A percentile compares a stretch with the other conserved stretches of the same genome.
Evolutionary conservation across 1,140 invertebrate genomes (phyloP).

Genomic region (Babylonia areolata): DNA sequence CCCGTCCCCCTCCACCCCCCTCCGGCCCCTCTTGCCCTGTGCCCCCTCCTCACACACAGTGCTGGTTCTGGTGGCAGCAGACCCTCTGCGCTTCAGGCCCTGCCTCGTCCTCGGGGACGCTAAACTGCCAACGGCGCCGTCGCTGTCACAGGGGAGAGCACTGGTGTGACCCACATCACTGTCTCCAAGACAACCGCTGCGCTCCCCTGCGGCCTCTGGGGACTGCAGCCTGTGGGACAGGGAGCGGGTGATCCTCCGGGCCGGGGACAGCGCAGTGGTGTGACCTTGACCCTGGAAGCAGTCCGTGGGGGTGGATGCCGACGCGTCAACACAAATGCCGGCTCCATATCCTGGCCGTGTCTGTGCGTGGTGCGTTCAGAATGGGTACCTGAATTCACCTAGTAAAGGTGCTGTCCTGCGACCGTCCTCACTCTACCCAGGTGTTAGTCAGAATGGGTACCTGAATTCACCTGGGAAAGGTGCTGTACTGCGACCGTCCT

Average conservation of each 20-base stretch:
- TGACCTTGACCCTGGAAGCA: background rate
- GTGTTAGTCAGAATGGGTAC: no score
- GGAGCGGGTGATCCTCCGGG: conserved; percentile 10
- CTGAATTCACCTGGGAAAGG: no score
- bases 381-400: no score
- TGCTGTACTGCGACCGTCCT: no score
- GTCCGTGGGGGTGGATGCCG: background rate
- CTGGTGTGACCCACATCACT: background rate
- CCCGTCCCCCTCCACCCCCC: no score
- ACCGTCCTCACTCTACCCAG: background rate
- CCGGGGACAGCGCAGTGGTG: background rate
- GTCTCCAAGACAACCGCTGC: no score
- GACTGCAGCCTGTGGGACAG: background rate
- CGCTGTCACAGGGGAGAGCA: background rate
- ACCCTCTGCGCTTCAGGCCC: background rate
- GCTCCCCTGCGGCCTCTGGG: background rate
- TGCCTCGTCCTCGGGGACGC: background rate
- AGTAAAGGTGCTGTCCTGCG: background rate
- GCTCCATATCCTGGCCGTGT: background rate
- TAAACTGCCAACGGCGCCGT: background rate
- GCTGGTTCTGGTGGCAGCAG: no score
- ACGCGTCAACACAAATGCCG: background rate
- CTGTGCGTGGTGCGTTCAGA: background rate
- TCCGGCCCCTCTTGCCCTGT: no score
- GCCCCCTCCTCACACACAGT: no score